Base-by-base conservation (phyloP, 2,888 invertebrate genomes). In the Sarcophaga carnaria region DNA sequence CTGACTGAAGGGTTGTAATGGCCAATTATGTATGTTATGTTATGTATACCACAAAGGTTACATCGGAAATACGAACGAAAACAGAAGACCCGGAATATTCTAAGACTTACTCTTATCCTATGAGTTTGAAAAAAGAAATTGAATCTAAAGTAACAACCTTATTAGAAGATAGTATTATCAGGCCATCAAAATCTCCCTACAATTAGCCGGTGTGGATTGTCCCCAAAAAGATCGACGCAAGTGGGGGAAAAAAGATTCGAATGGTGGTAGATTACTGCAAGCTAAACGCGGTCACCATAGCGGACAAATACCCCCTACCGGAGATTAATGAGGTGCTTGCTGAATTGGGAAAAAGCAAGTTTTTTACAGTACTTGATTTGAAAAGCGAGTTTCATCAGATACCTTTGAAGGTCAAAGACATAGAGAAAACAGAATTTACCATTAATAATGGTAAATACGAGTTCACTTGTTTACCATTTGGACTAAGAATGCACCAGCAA, bases 11-110 rank as follows among this genome's bases (percentile, higher is more conserved):
- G 20, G 20, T 20, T 20, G 20, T 20, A 20, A 20, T 20, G 20
- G 20, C 20, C 20, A 20, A 20, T 20, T 20, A 20, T 20, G 20
- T 20, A 20, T 20, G 20, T 20, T 20, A 20, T 20, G 20, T 20
- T 20, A 20, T 20, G 64, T 60, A 54, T 17, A 60, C 60, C 17
- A 72, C 27, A 6, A 25, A 54, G 49, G 12, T 63, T 25, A 64
- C 14, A 47, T 63, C 12, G 22, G 75, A 70, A 62, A 79, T 79
- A 27, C 71, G 71, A 12, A 79, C 70, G 10, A 49, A 17, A 25
- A 59, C 60, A 1, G 62, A 70, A 37, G 17, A 12, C 1, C 62
- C 62, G 37, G 27, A 69, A 4, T 78, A 70, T 14, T 78, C 69
- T 0, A 70, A 78, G 14, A 37, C 60, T 2, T 78, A 22, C 22